These are phyloP conservation scores for Sturmia bella DNA, from an alignment of 2,888 invertebrate genomes.

Conservation along the genomic window DNA sequence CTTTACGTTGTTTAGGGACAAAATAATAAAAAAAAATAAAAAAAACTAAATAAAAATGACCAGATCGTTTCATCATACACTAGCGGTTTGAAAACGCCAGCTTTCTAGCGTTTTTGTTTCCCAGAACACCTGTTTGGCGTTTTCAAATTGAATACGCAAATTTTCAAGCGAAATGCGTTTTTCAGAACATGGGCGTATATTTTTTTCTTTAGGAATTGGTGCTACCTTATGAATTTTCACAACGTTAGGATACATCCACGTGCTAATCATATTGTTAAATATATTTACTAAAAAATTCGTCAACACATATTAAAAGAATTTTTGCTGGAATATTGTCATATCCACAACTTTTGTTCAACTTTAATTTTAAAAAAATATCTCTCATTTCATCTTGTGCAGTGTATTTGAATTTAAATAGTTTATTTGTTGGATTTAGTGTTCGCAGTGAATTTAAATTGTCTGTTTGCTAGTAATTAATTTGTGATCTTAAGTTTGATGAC, in stretches of 20 bases:
- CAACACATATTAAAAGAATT: background rate
- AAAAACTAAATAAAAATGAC: no score
- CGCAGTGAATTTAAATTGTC: background rate
- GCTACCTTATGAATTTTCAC: background rate
- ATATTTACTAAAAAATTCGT: background rate
- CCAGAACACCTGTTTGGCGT: no score
- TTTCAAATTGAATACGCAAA: no score
- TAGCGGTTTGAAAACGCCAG: no score
- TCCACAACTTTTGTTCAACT: background rate
- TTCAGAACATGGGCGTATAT: no score
- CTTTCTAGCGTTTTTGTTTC: no score
- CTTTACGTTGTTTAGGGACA: no score
- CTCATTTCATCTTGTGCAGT: background rate
- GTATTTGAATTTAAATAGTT: background rate
- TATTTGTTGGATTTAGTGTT: background rate
- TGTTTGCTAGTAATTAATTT: background rate
- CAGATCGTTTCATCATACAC: no score
- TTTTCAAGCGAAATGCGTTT: no score
- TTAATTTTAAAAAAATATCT: background rate
- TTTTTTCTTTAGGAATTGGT: constrained; percentile 3
- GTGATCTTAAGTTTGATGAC: background rate
- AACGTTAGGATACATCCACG: background rate
- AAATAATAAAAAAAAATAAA: no score
- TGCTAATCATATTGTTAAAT: background rate
- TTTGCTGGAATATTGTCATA: background rate